Evolutionary conservation across 2,797 vertebrate genomes (phyloP).

Genomic region (Onychomys leucogaster): DNA sequence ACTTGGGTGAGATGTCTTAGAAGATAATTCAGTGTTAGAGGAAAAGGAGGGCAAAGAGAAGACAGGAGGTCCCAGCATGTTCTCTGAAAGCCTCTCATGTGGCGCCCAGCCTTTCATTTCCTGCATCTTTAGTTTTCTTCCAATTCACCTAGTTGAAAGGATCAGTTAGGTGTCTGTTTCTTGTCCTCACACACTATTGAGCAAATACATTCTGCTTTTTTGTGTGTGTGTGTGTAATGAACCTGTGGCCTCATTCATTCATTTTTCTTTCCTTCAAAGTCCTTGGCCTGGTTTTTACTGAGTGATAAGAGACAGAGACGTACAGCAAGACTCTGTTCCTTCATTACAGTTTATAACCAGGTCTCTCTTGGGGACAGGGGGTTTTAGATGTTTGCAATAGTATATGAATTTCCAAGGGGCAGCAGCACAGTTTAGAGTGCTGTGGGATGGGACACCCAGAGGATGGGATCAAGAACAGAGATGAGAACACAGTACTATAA

Average conservation of each 20-base stretch:
- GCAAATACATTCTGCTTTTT: neutral
- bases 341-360: neutral
- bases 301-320: neutral
- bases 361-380: neutral
- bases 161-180: neutral
- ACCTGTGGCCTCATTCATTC: neutral
- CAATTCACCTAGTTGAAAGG: slow-evolving; percentile 22
- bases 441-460: neutral
- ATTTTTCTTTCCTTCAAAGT: neutral
- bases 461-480: too few relatives aligned
- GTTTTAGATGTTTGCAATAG: neutral
- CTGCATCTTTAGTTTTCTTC: slow-evolving; percentile 45
- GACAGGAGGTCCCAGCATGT: neutral
- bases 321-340: neutral
- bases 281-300: neutral
- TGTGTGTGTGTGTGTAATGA: neutral
- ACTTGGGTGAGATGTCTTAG: slow-evolving; percentile 1
- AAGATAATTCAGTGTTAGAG: neutral
- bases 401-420: neutral
- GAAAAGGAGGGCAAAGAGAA: neutral
- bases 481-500: rapidly evolving
- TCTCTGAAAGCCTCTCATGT: neutral
- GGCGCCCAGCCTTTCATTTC: neutral
- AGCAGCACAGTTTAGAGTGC: neutral
- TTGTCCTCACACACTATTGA: neutral